Base-by-base conservation (phyloP, 1,140 invertebrate genomes). In the Ruditapes philippinarum region DNA sequence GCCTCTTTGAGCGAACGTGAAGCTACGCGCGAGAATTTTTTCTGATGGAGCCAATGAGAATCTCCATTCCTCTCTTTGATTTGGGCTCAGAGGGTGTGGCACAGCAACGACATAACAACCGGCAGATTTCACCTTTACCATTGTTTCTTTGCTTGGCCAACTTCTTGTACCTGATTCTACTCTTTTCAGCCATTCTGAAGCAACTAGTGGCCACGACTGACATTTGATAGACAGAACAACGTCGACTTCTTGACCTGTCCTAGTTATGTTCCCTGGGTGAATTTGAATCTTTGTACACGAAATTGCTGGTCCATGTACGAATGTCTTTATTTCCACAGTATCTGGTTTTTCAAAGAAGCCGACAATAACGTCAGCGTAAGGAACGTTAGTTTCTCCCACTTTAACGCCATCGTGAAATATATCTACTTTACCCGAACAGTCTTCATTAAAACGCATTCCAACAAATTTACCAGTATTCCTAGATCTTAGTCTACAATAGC, bases 311-410 rank as follows among this genome's bases (percentile, higher is more conserved):
- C 57, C 57, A 62, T 62, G 57, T 4, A 62, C 25, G 14, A 28
- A 62, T n/a, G n/a, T 62, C 57, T 62, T 62, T 62, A 62, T 62
- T 5, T 62, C 57, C 11, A 62, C 57, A 62, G 57, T 62, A n/a
- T 62, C 57, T 2, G 57, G 57, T n/a, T 62, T 62, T 25, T 62
- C 57, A 28, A 28, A 62, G 25, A 62, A 62, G 1, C 25, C 57
- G 1, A n/a, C 19, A 62, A 62, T 62, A 62, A 62, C 25, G 9
- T 62, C 57, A 5, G 57, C n/a, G 25, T 62, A 62, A 28, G 57
- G 57, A 7, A 62, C 57, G 14, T 62, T 62, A 1, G 57, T 62
- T 62, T 62, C 57, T n/a, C 57, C 57, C 5, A 62, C 25, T 28
- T 62, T 25, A 62, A 62, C 57, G 14, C 57, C 57, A 62, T 28